Evolutionary conservation across 2,113 vertebrate genomes (phyloP), one percentile per base, ranked within the genome.

Genomic region (Chlorodrepanis virens): DNA sequence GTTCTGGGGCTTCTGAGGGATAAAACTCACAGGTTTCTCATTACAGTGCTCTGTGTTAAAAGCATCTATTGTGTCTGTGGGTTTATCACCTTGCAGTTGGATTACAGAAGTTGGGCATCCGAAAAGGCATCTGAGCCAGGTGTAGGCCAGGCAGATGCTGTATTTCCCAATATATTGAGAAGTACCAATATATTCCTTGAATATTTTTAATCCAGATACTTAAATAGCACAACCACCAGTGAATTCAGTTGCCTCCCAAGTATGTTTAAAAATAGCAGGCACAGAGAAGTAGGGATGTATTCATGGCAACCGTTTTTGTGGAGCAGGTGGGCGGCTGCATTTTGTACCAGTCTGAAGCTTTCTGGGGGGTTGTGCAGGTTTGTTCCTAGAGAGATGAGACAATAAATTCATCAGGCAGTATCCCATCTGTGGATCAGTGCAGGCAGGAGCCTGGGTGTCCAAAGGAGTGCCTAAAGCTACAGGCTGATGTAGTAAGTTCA

Each of bases 251-350:
- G 68, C 96, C 86, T 96, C 92, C 83, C 53, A 87, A 92, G 53
- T 47, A 72, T 37, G 69, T 94, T 94, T 89, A 96, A 96, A 97
- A 95, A 96, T 96, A 91, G 93, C 86, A 93, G 45, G 17, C 23
- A 1, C 28, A 10, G 67, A 84, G 53, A 76, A 39, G 59, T 44
- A 28, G 84, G 50, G 56, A 68, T 77, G 89, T 95, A 52, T 89
- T 96, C 91, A 96, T 96, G 85, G 93, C 91, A 93, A 95, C 95
- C 57, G 4, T 33, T 93, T 87, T 82, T 87, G 76, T 78, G 69
- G 79, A 93, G 94, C 95, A 93, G 96, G 91, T 96, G 94, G 94
- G 85, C 1, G 76, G 88, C 83, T 93, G 86, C 11, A 3, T 72
- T 92, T 87, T 82, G 77, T 86, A 81, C 65, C 83, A 29, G n/a